Conservation (phyloP, 2,113 vertebrate genomes). For the Lophochroa leadbeateri region DNA sequence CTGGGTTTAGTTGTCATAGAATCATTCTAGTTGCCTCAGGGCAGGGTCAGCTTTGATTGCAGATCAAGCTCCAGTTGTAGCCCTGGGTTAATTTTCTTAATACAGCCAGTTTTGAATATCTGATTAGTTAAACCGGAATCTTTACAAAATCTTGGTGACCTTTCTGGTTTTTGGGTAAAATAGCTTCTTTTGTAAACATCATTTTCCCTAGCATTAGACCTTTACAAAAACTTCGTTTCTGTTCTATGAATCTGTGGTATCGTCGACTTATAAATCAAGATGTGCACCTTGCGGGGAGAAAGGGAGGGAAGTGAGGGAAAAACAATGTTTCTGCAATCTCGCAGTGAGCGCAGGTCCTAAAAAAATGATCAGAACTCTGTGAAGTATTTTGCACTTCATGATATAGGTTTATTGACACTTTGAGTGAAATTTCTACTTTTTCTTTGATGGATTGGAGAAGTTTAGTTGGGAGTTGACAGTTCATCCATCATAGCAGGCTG, state of each 20-base stretch:
- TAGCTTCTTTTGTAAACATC: not conserved
- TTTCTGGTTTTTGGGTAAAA: not conserved
- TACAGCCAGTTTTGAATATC: not conserved
- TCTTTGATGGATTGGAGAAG: conserved; percentile 81
- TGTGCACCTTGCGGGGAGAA: not conserved
- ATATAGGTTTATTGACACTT: conserved; percentile 63
- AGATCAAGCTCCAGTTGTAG: not conserved
- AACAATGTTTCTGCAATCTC: conserved; percentile 25
- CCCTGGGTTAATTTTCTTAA: not conserved
- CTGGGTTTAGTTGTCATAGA: not conserved
- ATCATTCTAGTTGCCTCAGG: not conserved
- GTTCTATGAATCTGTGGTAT: not conserved
- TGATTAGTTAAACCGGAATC: not conserved
- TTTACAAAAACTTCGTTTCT: not conserved
- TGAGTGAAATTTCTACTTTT: conserved; percentile 64
- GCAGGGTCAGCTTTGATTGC: not conserved
- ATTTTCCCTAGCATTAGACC: not conserved
- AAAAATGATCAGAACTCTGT: conserved; percentile 28
- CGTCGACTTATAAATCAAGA: not conserved
- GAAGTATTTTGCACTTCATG: conserved; percentile 59
- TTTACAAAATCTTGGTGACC: not conserved
- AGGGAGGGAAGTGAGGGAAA: not conserved
- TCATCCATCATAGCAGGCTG: conserved; percentile 87
- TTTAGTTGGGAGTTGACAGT: conserved; percentile 83
- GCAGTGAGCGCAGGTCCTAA: not conserved